A percentile compares a stretch with the other conserved stretches of the same genome.
Conservation (phyloP, 2,888 invertebrate genomes). For the Epirrita christyi region DNA sequence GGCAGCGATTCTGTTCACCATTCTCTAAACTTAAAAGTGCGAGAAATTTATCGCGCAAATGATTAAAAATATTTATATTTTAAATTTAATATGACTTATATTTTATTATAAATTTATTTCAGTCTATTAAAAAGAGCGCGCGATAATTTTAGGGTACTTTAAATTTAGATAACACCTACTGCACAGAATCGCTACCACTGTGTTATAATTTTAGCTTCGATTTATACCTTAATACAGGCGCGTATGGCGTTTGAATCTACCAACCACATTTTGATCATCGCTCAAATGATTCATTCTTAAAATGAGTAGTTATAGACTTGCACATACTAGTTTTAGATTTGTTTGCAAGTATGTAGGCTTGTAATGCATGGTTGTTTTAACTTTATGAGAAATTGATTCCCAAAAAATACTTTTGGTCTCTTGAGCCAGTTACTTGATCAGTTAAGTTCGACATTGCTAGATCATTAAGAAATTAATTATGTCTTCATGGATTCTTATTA, state of each 20-base stretch:
- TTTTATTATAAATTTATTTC: too few species aligned
- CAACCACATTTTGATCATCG: slow-evolving; percentile 6
- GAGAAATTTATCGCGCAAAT: too few species aligned
- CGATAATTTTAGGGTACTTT: too few species aligned
- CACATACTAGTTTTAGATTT: slow-evolving; percentile 3
- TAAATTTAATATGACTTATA: too few species aligned
- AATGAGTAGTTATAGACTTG: background rate
- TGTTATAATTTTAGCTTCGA: background rate
- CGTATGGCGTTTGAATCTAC: background rate
- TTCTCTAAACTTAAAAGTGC: too few species aligned
- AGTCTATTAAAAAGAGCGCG: too few species aligned
- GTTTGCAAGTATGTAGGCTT: slow-evolving; percentile 51
- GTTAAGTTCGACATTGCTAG: background rate
- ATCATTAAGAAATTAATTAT: background rate
- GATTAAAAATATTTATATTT: too few species aligned
- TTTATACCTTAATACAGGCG: background rate
- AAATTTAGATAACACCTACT: too few species aligned
- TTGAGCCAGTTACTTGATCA: slow-evolving; percentile 4
- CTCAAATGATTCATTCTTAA: slow-evolving; percentile 12
- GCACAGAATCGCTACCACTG: too few species aligned
- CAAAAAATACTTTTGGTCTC: slow-evolving; percentile 40
- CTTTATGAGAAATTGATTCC: slow-evolving; percentile 67
- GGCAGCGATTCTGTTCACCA: too few species aligned
- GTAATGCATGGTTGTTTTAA: slow-evolving; percentile 59
- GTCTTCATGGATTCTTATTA: background rate